Evolutionary conservation across 2,797 vertebrate species (phyloP).

Genomic region (Merluccius polli): DNA sequence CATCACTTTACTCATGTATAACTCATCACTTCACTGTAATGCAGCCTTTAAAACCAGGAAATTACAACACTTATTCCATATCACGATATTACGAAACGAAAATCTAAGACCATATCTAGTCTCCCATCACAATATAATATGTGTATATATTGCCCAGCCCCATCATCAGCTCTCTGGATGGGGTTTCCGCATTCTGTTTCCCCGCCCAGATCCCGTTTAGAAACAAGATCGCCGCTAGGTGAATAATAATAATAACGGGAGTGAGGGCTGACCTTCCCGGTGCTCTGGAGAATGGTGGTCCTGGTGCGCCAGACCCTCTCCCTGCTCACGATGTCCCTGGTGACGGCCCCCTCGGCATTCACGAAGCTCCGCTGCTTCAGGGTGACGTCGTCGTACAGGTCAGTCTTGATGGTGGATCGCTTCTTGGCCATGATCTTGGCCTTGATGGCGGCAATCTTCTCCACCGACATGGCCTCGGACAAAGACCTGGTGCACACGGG

Average conservation of each 20-base stretch:
- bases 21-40: no score
- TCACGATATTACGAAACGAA: no score
- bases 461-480: conserved; percentile 99
- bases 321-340: conserved; percentile 96
- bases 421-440: conserved; percentile 99
- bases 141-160: no score
- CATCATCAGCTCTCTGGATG: no score
- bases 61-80: no score
- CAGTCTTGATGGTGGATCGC: conserved; percentile 97
- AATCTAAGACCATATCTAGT: no score
- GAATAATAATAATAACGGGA: not conserved
- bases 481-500: conserved; percentile 76
- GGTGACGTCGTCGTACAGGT: conserved; percentile 95
- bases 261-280: conserved; percentile 84
- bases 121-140: no score
- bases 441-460: conserved; percentile 99
- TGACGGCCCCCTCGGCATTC: conserved; percentile 96
- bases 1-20: no score
- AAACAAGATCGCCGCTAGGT: not conserved
- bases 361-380: conserved; percentile 98
- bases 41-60: no score
- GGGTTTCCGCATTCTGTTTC: no score
- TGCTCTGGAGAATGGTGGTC: conserved; percentile 98
- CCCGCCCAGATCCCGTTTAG: no score
- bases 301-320: conserved; percentile 97